Conservation (phyloP, 2,888 invertebrate genomes). For the Elmis aenea region DNA sequence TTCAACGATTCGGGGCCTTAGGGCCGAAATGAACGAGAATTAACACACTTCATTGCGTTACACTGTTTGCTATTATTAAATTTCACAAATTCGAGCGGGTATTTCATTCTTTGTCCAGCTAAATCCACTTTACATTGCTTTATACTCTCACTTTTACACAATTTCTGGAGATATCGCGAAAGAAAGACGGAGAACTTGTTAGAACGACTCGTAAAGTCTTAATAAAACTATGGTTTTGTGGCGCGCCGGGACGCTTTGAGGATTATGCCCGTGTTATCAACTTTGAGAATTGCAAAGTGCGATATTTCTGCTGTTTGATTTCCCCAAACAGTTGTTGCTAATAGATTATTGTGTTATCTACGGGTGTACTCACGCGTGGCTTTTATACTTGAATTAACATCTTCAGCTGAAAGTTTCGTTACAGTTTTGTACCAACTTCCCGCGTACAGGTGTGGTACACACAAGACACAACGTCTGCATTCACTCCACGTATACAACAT, state of each 20-base stretch:
- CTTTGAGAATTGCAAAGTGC: constrained; percentile 9
- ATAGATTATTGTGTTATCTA: constrained; percentile 19
- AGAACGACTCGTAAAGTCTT: too few species aligned
- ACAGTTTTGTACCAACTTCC: too few species aligned
- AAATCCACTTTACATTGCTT: constrained; percentile 20
- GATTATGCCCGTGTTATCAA: constrained; percentile 11
- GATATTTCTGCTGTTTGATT: constrained; percentile 14
- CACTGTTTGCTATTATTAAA: constrained; percentile 31
- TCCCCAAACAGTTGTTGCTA: constrained; percentile 17
- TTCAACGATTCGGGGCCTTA: constrained; percentile 11
- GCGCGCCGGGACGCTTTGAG: constrained; percentile 7
- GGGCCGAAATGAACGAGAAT: constrained; percentile 25
- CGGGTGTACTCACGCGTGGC: neutral
- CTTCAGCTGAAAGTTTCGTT: too few species aligned
- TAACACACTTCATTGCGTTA: constrained; percentile 31
- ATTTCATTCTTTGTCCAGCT: constrained; percentile 18
- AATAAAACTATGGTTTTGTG: constrained; percentile 1
- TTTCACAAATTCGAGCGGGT: constrained; percentile 25
- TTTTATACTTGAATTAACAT: too few species aligned
- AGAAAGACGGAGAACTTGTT: constrained; percentile 3
- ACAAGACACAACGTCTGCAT: too few species aligned
- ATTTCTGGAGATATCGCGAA: constrained; percentile 4
- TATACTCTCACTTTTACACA: constrained; percentile 12
- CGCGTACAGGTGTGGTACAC: too few species aligned
- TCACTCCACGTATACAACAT: too few species aligned